Evolutionary conservation across 2,888 invertebrate species (phyloP).

Genomic region (Nymphalis c-album): DNA sequence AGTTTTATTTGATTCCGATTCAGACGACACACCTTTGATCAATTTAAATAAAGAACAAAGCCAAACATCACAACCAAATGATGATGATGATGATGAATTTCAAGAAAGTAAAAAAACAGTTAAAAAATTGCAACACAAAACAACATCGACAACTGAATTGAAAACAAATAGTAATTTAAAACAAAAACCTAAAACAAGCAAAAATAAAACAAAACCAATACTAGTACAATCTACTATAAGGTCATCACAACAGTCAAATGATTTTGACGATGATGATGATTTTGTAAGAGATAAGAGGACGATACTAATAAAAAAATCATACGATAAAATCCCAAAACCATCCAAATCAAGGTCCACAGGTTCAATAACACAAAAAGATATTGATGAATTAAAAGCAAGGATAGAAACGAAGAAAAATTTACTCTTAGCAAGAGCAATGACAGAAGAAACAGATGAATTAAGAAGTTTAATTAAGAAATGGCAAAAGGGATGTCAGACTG

Average conservation of each 20-base stretch:
- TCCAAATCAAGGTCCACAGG: slow-evolving; percentile 71
- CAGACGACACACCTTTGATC: slow-evolving; percentile 64
- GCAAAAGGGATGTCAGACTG: slow-evolving; percentile 79
- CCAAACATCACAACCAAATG: slow-evolving; percentile 24
- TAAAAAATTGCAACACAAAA: slow-evolving; percentile 48
- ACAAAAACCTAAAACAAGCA: slow-evolving; percentile 33
- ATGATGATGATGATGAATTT: slow-evolving; percentile 60
- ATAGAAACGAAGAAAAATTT: slow-evolving; percentile 71
- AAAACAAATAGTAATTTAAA: slow-evolving; percentile 39
- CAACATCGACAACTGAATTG: slow-evolving; percentile 44
- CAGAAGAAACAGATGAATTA: slow-evolving; percentile 74
- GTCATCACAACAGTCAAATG: slow-evolving; percentile 45
- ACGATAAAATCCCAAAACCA: slow-evolving; percentile 63
- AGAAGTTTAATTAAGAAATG: slow-evolving; percentile 74
- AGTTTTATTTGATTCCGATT: slow-evolving; percentile 61
- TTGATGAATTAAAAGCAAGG: slow-evolving; percentile 64
- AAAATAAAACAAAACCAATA: slow-evolving; percentile 26
- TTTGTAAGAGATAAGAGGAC: slow-evolving; percentile 62
- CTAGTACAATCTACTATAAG: slow-evolving; percentile 38
- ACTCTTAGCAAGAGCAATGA: slow-evolving; percentile 59
- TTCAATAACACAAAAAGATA: slow-evolving; percentile 70
- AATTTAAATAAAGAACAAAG: slow-evolving; percentile 51
- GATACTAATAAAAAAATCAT: slow-evolving; percentile 63
- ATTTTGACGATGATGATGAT: slow-evolving; percentile 67
- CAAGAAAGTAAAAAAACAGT: slow-evolving; percentile 41